Conservation (phyloP, 2,113 vertebrate species). For the Peromyscus californicus region DNA sequence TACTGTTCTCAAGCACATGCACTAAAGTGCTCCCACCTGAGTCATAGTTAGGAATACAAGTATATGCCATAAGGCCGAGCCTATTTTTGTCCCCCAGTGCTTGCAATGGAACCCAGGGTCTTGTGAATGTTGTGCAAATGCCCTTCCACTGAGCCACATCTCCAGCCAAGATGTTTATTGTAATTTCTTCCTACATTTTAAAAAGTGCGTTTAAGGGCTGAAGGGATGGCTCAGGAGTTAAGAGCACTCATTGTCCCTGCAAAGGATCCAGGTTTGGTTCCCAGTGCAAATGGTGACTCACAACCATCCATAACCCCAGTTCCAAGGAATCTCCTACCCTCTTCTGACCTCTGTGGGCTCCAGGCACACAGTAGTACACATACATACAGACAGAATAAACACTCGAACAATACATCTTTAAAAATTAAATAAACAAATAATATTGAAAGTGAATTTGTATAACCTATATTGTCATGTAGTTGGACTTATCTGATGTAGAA, state of each 20-base stretch:
- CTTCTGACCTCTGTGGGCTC: neutral
- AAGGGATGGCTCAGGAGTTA: neutral
- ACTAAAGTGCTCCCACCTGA: neutral
- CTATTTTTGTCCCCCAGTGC: neutral
- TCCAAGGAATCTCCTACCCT: no score
- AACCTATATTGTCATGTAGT: neutral
- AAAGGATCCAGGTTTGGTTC: neutral
- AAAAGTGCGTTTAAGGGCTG: neutral
- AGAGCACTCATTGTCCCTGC: neutral
- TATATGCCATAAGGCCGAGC: neutral
- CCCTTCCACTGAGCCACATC: neutral
- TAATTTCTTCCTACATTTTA: constrained; percentile 31
- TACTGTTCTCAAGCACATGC: neutral
- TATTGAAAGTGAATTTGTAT: neutral
- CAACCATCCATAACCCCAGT: neutral
- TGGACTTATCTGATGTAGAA: neutral
- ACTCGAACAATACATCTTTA: neutral
- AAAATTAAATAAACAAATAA: neutral
- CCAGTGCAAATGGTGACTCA: neutral
- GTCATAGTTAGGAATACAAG: neutral
- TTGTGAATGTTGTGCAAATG: neutral
- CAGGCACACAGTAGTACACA: no score
- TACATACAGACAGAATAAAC: neutral
- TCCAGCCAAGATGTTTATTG: neutral
- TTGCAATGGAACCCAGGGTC: neutral